A percentile compares a stretch with the other conserved stretches of the same genome.
Evolutionary conservation across 1,140 invertebrate species (phyloP).

Genomic region (Tribolium madens): DNA sequence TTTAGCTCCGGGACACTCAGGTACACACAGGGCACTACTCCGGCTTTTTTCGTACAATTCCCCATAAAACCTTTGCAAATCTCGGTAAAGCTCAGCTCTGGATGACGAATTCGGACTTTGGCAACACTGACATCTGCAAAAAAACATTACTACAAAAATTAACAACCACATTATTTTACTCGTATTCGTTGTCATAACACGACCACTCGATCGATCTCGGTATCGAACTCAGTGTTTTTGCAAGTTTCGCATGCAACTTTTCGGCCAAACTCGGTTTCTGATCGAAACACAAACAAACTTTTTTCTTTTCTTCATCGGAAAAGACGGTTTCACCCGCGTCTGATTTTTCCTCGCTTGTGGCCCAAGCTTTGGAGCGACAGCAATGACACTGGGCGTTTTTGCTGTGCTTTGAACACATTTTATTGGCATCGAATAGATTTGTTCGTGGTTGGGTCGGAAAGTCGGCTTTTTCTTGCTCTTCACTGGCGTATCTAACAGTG

Average conservation of each 20-base stretch:
- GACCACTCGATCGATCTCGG: constrained; percentile 2
- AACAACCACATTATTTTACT: neutral
- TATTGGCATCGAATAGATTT: neutral
- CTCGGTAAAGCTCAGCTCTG: constrained; percentile 10
- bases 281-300: constrained; percentile 50
- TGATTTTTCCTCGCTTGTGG: neutral
- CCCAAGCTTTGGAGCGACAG: constrained; percentile 40
- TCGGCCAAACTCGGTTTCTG: constrained; percentile 41
- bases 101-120: neutral
- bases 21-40: neutral
- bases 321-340: neutral
- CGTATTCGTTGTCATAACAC: constrained; percentile 13
- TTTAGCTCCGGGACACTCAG: constrained; percentile 1
- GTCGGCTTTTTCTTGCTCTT: neutral
- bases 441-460: neutral
- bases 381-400: constrained; percentile 10
- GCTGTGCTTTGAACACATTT: neutral
- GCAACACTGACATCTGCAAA: constrained; percentile 8
- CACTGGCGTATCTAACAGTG: neutral
- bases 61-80: constrained; percentile 14
- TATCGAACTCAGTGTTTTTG: constrained; percentile 40
- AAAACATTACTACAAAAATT: neutral
- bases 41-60: constrained; percentile 2
- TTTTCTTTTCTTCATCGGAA: constrained; percentile 31
- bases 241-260: constrained; percentile 55